These are phyloP conservation scores for Netelia virgata DNA, from an alignment of 2,888 invertebrate species.

Conservation along the genomic window DNA sequence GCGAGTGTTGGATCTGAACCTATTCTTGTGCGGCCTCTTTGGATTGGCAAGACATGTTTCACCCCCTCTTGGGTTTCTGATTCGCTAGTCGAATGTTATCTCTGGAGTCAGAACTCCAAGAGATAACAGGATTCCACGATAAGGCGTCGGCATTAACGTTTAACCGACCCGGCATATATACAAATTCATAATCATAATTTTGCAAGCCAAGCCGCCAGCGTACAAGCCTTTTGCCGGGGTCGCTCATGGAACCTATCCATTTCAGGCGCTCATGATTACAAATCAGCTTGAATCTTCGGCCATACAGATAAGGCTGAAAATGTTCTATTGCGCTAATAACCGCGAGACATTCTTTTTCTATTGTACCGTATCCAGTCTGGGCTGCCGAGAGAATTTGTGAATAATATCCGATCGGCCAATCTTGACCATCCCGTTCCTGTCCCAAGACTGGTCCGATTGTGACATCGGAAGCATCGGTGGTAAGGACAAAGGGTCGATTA, in stretches of 20 bases:
- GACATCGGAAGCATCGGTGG: constrained; percentile 31
- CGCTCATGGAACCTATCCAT: not conserved
- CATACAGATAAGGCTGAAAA: no score
- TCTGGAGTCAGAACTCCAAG: no score
- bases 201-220: not conserved
- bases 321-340: no score
- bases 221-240: not conserved
- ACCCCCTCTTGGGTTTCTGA: no score
- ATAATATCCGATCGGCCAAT: constrained; percentile 25
- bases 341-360: constrained; percentile 11
- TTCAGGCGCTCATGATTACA: constrained; percentile 42
- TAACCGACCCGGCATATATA: not conserved
- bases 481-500: constrained; percentile 3
- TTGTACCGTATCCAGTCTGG: constrained; percentile 32
- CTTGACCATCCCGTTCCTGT: constrained; percentile 24
- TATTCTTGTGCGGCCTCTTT: no score
- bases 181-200: no score
- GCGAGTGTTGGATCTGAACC: no score
- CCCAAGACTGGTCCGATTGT: constrained; percentile 43
- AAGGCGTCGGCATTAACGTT: not conserved
- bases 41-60: no score
- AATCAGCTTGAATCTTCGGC: constrained; percentile 11
- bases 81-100: no score
- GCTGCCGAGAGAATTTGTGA: constrained; percentile 14
- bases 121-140: no score